phyloP scores from a whole-genome alignment of 2,888 invertebrate genomes.

The Globia sparganii region DNA sequence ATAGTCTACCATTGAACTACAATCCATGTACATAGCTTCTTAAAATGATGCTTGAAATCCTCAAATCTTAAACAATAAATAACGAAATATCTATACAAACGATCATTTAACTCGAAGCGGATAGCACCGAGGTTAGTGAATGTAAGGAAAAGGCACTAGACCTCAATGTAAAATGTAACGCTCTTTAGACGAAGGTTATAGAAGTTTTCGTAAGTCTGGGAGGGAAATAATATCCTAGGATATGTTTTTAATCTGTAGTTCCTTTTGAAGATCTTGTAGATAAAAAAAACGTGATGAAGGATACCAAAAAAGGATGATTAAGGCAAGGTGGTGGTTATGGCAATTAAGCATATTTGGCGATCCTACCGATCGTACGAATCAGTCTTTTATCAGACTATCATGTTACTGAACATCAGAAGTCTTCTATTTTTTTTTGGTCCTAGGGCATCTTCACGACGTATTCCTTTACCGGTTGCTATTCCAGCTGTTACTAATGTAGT shows the following conservation, averaged over 20 bases:
- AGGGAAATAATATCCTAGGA: conserved; percentile 18
- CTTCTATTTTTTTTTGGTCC: background rate
- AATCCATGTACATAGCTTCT: background rate
- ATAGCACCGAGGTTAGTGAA: conserved; percentile 65
- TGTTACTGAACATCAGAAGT: background rate
- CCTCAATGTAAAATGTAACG: conserved; percentile 50
- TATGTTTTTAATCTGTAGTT: conserved; percentile 10
- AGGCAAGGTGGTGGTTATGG: no score
- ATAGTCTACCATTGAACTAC: background rate
- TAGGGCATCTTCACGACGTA: background rate
- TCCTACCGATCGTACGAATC: background rate
- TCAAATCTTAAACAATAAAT: conserved; percentile 8
- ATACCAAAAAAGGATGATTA: no score
- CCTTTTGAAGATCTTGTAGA: conserved; percentile 14
- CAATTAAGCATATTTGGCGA: background rate
- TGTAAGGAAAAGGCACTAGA: conserved; percentile 62
- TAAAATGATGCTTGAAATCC: background rate
- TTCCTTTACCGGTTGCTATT: background rate
- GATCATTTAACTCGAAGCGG: conserved; percentile 46
- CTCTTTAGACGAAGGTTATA: conserved; percentile 53
- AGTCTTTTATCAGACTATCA: background rate
- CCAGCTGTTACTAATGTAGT: background rate
- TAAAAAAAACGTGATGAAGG: background rate
- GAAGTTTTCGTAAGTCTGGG: conserved; percentile 26
- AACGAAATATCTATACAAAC: conserved; percentile 19